Evolutionary conservation across 2,113 vertebrate species (phyloP).

Genomic region (Takifugu flavidus): DNA sequence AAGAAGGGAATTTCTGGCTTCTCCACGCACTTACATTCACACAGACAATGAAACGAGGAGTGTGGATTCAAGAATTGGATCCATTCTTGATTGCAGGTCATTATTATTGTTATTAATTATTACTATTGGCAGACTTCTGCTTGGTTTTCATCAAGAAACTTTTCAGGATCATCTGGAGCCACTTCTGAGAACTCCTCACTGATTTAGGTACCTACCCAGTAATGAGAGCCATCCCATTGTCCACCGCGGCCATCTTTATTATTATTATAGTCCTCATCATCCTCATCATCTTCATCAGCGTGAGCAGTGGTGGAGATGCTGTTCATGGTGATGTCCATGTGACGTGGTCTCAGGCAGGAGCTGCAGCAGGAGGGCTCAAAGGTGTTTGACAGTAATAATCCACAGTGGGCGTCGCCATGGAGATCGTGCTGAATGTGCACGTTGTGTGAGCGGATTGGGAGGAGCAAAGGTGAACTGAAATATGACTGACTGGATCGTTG

Average conservation of each 20-base stretch:
- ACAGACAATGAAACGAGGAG: too few relatives aligned
- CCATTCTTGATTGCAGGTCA: too few relatives aligned
- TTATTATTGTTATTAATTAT: too few relatives aligned
- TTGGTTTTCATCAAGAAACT: too few relatives aligned
- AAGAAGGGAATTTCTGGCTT: too few relatives aligned
- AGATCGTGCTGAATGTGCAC: neutral
- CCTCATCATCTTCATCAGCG: neutral
- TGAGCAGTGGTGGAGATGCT: neutral
- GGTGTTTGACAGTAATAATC: conserved; percentile 64
- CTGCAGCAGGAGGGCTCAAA: conserved; percentile 64
- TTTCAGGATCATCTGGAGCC: too few relatives aligned
- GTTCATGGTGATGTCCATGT: conserved; percentile 55
- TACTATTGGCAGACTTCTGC: too few relatives aligned
- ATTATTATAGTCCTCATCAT: too few relatives aligned
- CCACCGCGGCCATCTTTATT: too few relatives aligned
- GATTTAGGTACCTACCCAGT: conserved; percentile 31
- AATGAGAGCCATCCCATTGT: neutral
- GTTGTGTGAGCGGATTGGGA: neutral
- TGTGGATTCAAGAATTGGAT: too few relatives aligned
- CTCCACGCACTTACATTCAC: too few relatives aligned
- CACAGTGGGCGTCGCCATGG: conserved; percentile 44
- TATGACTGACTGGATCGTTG: conserved; percentile 14
- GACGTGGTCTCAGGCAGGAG: conserved; percentile 54
- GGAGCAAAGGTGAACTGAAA: conserved; percentile 6
- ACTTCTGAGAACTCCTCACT: too few relatives aligned